These are phyloP conservation scores for Eupeodes latifasciatus DNA, from an alignment of 2,888 invertebrate species.

Conservation along the genomic window DNA sequence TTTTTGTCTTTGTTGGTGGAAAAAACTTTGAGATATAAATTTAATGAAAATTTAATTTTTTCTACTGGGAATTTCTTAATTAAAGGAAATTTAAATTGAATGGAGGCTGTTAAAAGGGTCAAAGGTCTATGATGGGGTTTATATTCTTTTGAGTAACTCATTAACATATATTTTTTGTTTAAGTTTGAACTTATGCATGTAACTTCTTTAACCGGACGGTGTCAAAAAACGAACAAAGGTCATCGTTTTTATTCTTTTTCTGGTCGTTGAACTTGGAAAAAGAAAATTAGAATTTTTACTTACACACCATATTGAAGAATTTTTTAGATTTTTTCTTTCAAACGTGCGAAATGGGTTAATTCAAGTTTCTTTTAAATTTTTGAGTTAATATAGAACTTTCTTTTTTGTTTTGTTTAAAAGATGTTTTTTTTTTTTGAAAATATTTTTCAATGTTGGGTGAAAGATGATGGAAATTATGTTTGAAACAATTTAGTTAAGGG, in stretches of 20 bases:
- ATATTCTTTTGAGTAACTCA: conserved; percentile 1
- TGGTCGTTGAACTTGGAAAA: conserved; percentile 19
- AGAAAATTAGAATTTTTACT: background rate
- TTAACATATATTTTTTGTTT: background rate
- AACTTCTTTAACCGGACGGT: background rate
- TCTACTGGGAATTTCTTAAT: conserved; percentile 34
- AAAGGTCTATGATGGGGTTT: background rate
- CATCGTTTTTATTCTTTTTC: background rate
- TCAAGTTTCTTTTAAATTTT: too few relatives aligned
- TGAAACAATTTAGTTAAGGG: too few relatives aligned
- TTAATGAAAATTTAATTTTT: conserved; percentile 22
- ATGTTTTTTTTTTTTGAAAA: too few relatives aligned
- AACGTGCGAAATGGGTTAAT: too few relatives aligned
- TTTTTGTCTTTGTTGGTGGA: background rate
- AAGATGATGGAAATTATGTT: too few relatives aligned
- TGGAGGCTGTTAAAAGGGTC: conserved; percentile 8
- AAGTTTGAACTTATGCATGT: background rate
- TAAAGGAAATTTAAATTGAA: conserved; percentile 26
- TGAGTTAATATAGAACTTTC: too few relatives aligned
- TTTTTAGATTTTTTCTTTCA: too few relatives aligned
- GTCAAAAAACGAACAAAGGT: background rate
- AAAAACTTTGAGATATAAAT: background rate
- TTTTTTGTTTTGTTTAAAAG: too few relatives aligned
- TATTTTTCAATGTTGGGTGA: too few relatives aligned
- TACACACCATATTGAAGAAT: too few relatives aligned